phyloP scores from a whole-genome alignment of 2,888 invertebrate genomes.

The Lepidochrysops patricia region DNA sequence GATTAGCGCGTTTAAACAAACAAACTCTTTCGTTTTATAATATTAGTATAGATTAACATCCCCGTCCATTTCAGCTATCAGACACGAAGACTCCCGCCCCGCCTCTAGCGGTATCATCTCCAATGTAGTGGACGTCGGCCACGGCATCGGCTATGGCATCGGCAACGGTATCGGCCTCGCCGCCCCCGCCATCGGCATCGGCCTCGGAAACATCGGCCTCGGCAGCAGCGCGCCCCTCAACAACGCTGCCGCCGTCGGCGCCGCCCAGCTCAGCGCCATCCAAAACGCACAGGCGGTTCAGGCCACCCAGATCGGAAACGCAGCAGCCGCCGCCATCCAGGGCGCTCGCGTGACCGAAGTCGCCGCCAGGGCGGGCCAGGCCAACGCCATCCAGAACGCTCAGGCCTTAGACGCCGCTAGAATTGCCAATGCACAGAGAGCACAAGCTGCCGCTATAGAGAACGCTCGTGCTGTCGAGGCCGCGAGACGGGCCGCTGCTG shows the following conservation, averaged over 20 bases:
- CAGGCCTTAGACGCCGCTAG: conserved; percentile 61
- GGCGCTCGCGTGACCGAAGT: conserved; percentile 59
- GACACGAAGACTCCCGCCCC: conserved; percentile 37
- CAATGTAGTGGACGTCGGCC: conserved; percentile 21
- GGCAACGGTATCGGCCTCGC: conserved; percentile 12
- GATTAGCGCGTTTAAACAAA: too few species aligned
- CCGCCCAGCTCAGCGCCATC: conserved; percentile 61
- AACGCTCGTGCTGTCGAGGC: conserved; percentile 61
- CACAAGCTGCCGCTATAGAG: conserved; percentile 60
- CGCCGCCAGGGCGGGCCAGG: conserved; percentile 57
- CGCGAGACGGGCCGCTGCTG: conserved; percentile 53
- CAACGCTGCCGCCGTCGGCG: conserved; percentile 57
- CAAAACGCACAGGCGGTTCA: conserved; percentile 65
- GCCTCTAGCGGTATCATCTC: conserved; percentile 36
- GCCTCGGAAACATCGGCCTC: conserved; percentile 17
- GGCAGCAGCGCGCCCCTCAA: conserved; percentile 42
- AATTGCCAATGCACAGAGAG: conserved; percentile 57
- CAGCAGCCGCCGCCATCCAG: conserved; percentile 62
- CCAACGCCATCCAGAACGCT: conserved; percentile 58
- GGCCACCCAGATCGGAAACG: conserved; percentile 56
- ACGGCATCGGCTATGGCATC: conserved; percentile 14
- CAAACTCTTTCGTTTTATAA: too few species aligned
- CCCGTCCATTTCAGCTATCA: neutral
- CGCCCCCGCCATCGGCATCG: conserved; percentile 11
- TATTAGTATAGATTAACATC: too few species aligned